Base-by-base conservation (phyloP, 2,888 invertebrate species). In the Agrilus cyanescens region DNA sequence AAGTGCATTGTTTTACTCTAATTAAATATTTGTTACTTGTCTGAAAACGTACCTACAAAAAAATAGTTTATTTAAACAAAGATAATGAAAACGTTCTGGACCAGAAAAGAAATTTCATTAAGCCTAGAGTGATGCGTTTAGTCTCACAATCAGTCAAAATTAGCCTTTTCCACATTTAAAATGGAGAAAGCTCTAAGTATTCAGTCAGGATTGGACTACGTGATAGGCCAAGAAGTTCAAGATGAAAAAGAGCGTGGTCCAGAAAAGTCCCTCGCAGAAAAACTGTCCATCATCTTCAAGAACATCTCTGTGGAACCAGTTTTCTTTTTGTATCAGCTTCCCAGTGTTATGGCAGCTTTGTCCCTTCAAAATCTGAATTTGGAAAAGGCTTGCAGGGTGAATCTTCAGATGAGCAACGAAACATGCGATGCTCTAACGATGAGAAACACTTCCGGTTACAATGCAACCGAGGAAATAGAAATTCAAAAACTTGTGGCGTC, bases 401-500 rank as follows among this genome's bases (percentile, higher is more conserved):
- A 74, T 50, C 57, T 73, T 31, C 61, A 63, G 32, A 60, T 68
- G 20, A 53, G 66, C 2, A 63, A 66, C 53, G 59, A 61, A 30
- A 54, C 70, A 37, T 75, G 75, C 53, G 55, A 57, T 4, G 58
- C 60, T 39, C 62, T 68, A 6, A 56, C 32, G 0, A 35, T 33
- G 1, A 47, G 57, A 32, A 54, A 57, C 37, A 12, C 45, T 5
- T 45, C 52, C 0, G 52, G 50, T n/a, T 57, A 57, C 40, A 51
- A 46, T n/a, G 46, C 46, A 20, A 47, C 35, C 6, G 55, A 57
- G 25, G 58, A 58, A 44, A 47, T 52, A 16, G 43, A 45, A 4
- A 80, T 83, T 1, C 82, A 82, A 59, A 76, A 74, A 44, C 64
- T 82, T 51, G 82, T 82, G 4, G 85, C 85, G 1, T 75, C 77